These are phyloP conservation scores for Alligator sinensis DNA, from an alignment of 2,113 vertebrate genomes.

Conservation along the genomic window DNA sequence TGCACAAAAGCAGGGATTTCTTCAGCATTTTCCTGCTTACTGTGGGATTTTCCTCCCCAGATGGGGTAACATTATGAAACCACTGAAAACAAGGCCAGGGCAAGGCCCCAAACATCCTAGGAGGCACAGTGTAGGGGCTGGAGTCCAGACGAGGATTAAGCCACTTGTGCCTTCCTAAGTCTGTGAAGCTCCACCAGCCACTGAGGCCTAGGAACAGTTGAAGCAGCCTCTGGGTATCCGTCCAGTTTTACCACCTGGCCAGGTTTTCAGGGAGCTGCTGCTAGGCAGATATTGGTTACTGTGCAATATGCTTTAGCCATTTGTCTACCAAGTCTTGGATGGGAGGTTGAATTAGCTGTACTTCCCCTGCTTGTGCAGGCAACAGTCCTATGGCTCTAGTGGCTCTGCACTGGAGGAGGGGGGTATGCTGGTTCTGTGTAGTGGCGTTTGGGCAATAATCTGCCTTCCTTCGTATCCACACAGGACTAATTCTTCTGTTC, in stretches of 20 bases:
- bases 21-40: slow-evolving; percentile 19
- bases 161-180: background rate
- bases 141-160: background rate
- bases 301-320: too few relatives aligned
- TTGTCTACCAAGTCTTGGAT: background rate
- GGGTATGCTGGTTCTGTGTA: background rate
- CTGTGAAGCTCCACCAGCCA: rapidly evolving
- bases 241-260: background rate
- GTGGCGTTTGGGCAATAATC: background rate
- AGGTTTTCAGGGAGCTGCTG: background rate
- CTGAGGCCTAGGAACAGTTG: background rate
- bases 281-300: background rate
- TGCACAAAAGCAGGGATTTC: background rate
- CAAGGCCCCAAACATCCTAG: background rate
- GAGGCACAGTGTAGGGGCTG: background rate
- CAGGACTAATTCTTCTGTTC: too few relatives aligned
- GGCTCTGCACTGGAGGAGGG: background rate
- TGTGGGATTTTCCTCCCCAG: background rate
- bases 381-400: background rate
- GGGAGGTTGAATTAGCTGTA: background rate
- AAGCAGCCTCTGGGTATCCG: background rate
- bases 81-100: background rate
- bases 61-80: background rate
- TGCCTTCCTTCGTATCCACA: background rate
- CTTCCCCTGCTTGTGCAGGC: rapidly evolving